Evolutionary conservation across 2,797 vertebrate genomes (phyloP), one percentile per base, ranked within the genome.

Genomic region (Molossus alvarezi): DNA sequence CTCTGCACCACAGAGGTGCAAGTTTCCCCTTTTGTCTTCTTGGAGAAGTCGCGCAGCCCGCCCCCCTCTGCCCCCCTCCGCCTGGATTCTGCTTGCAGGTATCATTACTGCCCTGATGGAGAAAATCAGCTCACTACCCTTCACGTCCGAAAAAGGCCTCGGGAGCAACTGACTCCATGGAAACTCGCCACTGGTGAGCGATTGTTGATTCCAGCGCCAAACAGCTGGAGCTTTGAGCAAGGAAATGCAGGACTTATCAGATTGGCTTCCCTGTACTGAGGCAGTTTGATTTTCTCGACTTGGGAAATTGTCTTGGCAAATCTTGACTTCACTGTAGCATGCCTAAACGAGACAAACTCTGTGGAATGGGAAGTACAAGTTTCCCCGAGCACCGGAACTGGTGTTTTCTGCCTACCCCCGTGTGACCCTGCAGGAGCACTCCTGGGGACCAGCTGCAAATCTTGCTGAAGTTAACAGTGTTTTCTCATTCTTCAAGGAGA

Each of bases 401-500:
- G 62, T 60, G 76, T 93, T 89, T 64, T 53, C 72, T 60, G 23
- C 2, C 12, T 0, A 57, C 51, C 71, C 41, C 57, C 21, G 9
- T 51, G 64, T 53, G 48, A 33, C 55, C 58, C n/a, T 27, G 21
- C 29, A 15, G 55, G 48, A 86, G n/a, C 2, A 6, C 17, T 86
- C 25, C 79, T 23, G 11, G 14, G 83, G 67, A 21, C 65, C 69
- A 62, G 65, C 27, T 64, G 21, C 58, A 77, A 80, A 89, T 21
- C 27, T 53, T 58, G n/a, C 88, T 75, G 80, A 84, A 84, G 75
- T 64, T 80, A 89, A 67, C 1, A 0, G 2, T 51, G 85, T 81
- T 84, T 91, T n/a, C 87, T 87, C 91, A 18, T 76, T 81, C 89
- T 64, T 60, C 67, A 85, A 87, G 87, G 77, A 91, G 75, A 41